Evolutionary conservation across 1,140 invertebrate species (phyloP).

Genomic region (Heliothis virescens): DNA sequence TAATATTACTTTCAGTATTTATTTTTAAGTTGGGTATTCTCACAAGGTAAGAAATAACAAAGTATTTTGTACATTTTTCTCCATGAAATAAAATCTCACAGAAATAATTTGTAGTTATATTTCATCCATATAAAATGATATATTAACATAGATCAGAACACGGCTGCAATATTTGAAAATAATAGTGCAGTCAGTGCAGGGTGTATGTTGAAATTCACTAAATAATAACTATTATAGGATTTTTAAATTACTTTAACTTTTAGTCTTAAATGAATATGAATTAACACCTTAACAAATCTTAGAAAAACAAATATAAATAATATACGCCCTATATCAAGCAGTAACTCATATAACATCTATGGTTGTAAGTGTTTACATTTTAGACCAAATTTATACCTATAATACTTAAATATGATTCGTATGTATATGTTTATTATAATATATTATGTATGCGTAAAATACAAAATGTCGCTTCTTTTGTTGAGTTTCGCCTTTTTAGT

Average conservation of each 20-base stretch:
- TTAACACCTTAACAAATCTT: too few relatives aligned
- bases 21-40: conserved; percentile 8
- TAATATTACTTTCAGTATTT: conserved; percentile 37
- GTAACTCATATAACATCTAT: neutral
- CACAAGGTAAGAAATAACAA: conserved; percentile 16
- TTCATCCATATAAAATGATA: neutral
- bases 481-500: conserved; percentile 60
- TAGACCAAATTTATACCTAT: conserved; percentile 8
- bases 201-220: neutral
- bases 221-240: neutral
- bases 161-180: neutral
- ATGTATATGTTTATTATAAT: conserved; percentile 47
- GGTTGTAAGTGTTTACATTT: conserved; percentile 47
- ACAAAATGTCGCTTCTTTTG: conserved; percentile 62
- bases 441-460: conserved; percentile 62
- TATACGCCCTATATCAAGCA: neutral
- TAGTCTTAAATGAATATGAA: too few relatives aligned
- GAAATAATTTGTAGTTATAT: too few relatives aligned
- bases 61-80: neutral
- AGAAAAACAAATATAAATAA: neutral
- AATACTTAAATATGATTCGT: conserved; percentile 7
- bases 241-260: neutral
- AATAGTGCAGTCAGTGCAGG: neutral
- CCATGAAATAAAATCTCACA: neutral
- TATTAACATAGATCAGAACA: neutral